Evolutionary conservation across 2,113 vertebrate species (phyloP).

Genomic region (Atherinomorus stipes): DNA sequence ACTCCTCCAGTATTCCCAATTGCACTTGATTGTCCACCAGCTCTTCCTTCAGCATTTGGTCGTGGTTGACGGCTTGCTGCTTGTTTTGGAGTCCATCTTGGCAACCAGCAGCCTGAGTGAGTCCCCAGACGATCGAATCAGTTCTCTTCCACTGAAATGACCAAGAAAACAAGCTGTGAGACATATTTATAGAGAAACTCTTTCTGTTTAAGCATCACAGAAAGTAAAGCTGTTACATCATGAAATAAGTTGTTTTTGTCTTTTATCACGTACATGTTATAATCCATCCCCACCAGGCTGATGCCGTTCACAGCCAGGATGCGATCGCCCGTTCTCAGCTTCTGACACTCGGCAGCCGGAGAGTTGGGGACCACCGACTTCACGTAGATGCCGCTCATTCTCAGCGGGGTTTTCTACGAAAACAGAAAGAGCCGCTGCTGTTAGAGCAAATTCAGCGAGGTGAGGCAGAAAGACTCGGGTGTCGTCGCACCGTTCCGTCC

Average conservation of each 20-base stretch:
- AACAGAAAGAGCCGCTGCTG: neutral
- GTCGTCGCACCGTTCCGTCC: conserved; percentile 78
- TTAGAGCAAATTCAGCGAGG: neutral
- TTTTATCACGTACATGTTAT: conserved; percentile 72
- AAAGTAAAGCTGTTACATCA: too few relatives aligned
- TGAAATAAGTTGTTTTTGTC: neutral
- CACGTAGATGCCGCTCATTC: conserved; percentile 83
- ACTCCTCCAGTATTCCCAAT: conserved; percentile 16
- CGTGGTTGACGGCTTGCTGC: conserved; percentile 33
- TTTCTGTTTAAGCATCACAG: too few relatives aligned
- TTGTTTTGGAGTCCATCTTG: conserved; percentile 65
- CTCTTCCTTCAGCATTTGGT: conserved; percentile 69
- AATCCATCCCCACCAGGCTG: conserved; percentile 84
- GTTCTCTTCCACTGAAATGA: conserved; percentile 77
- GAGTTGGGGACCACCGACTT: conserved; percentile 84
- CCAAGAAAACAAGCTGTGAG: neutral
- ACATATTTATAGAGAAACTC: too few relatives aligned
- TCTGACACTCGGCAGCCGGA: conserved; percentile 77
- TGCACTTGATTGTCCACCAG: neutral
- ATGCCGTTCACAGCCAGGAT: conserved; percentile 85
- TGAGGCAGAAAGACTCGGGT: neutral
- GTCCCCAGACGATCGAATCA: conserved; percentile 80
- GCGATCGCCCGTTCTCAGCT: conserved; percentile 79
- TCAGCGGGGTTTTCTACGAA: conserved; percentile 76
- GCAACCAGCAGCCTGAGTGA: conserved; percentile 80